phyloP scores from a whole-genome alignment of 2,797 vertebrate genomes.

The Micropoecilia bifurca region DNA sequence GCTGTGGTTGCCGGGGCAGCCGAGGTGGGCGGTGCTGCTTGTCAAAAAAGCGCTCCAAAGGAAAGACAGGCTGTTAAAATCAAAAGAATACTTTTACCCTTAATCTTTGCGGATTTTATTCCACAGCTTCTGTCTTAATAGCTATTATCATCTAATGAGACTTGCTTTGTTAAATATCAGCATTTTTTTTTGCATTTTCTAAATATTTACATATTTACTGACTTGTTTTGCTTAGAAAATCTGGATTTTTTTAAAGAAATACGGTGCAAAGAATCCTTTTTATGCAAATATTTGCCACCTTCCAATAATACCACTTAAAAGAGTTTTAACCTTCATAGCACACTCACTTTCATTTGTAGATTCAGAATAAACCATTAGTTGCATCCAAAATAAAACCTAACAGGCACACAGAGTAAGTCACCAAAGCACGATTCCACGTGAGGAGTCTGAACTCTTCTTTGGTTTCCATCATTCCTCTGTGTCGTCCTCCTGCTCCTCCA shows the following conservation, averaged over 20 bases:
- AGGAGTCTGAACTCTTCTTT: neutral
- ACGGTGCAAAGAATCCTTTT: neutral
- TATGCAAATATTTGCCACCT: neutral
- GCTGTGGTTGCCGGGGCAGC: neutral
- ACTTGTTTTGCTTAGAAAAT: neutral
- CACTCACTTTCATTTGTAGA: neutral
- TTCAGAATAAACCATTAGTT: neutral
- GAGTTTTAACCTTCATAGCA: neutral
- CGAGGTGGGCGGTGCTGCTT: constrained; percentile 38
- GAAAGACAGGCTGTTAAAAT: neutral
- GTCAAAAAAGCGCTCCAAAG: neutral
- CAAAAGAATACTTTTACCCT: neutral
- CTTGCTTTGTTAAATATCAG: neutral
- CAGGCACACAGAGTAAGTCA: neutral
- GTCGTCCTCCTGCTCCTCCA: constrained; percentile 67
- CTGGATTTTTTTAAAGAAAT: neutral
- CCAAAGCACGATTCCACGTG: neutral
- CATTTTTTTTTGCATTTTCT: neutral
- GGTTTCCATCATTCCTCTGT: constrained; percentile 47
- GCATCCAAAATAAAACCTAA: neutral
- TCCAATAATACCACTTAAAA: neutral
- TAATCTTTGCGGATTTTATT: neutral
- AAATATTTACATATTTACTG: neutral
- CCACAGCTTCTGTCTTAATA: neutral
- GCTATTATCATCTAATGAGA: neutral